Conservation (phyloP, 1,140 invertebrate genomes). For the Leptinotarsa texana region DNA sequence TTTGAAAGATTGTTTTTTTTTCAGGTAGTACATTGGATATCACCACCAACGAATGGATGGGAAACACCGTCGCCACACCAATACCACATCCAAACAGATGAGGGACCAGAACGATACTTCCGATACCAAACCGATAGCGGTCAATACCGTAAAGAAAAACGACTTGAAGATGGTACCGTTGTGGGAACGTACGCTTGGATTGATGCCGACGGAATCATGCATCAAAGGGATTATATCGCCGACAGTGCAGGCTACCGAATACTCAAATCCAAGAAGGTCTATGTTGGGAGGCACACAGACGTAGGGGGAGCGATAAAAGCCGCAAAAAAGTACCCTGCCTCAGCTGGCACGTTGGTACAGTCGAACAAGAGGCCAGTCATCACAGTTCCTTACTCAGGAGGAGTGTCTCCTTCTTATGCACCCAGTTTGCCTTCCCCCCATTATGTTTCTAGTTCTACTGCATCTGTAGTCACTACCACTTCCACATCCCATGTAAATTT, state of each 20-base stretch:
- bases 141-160: slow-evolving; percentile 85
- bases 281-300: slow-evolving; percentile 70
- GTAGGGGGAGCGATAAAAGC: slow-evolving; percentile 70
- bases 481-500: slow-evolving; percentile 35
- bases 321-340: slow-evolving; percentile 70
- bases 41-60: slow-evolving; percentile 51
- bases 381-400: slow-evolving; percentile 22
- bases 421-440: not conserved
- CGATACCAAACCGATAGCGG: slow-evolving; percentile 85
- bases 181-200: slow-evolving; percentile 81
- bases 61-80: slow-evolving; percentile 66
- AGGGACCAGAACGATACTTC: slow-evolving; percentile 83
- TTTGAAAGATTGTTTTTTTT: slow-evolving; percentile 15
- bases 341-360: slow-evolving; percentile 62
- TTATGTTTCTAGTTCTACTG: not conserved
- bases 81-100: slow-evolving; percentile 91
- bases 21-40: slow-evolving; percentile 32
- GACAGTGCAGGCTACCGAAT: slow-evolving; percentile 79
- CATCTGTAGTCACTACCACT: not conserved
- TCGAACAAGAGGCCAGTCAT: slow-evolving; percentile 15
- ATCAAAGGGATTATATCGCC: slow-evolving; percentile 85
- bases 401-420: slow-evolving; percentile 30
- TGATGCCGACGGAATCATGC: slow-evolving; percentile 77
- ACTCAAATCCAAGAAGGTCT: slow-evolving; percentile 78
- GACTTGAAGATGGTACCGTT: slow-evolving; percentile 79